Conservation (phyloP, 2,797 vertebrate genomes). For the Acanthornis magna region DNA sequence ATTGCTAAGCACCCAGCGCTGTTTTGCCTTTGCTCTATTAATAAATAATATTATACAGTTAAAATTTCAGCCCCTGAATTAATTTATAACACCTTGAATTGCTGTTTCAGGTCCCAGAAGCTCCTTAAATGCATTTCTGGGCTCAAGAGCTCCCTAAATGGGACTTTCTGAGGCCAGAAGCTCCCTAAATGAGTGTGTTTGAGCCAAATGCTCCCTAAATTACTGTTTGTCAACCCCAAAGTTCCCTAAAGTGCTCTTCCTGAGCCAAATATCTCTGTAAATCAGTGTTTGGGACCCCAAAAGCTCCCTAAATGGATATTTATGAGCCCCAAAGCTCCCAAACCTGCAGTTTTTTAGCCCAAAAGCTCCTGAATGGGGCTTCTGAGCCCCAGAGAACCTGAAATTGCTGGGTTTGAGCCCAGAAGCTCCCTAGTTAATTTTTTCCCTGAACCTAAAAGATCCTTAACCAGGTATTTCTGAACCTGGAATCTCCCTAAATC, state of each 20-base stretch:
- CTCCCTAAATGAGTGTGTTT: too few species aligned
- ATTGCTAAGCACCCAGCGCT: too few species aligned
- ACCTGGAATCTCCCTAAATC: not conserved
- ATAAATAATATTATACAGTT: too few species aligned
- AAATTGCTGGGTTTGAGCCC: not conserved
- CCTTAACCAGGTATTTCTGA: not conserved
- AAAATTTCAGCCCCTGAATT: too few species aligned
- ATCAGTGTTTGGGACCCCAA: not conserved
- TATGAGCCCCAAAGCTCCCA: not conserved
- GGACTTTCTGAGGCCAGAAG: not conserved
- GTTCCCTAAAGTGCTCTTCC: too few species aligned
- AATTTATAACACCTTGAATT: not conserved
- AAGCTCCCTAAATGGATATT: not conserved
- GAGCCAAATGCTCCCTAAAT: not conserved
- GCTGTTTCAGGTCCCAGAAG: not conserved
- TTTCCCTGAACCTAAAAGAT: not conserved
- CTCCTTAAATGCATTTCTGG: not conserved
- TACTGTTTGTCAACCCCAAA: too few species aligned
- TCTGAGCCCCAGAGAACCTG: not conserved
- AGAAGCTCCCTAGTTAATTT: not conserved
- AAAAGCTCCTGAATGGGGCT: not conserved
- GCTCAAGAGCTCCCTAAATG: not conserved
- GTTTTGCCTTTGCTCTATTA: too few species aligned
- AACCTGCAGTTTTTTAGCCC: not conserved
- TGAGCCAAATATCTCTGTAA: not conserved